Percentiles rank a stretch among this genome's conserved stretches.
Conservation (phyloP, 1,140 invertebrate species). For the Aphelinus certus region DNA sequence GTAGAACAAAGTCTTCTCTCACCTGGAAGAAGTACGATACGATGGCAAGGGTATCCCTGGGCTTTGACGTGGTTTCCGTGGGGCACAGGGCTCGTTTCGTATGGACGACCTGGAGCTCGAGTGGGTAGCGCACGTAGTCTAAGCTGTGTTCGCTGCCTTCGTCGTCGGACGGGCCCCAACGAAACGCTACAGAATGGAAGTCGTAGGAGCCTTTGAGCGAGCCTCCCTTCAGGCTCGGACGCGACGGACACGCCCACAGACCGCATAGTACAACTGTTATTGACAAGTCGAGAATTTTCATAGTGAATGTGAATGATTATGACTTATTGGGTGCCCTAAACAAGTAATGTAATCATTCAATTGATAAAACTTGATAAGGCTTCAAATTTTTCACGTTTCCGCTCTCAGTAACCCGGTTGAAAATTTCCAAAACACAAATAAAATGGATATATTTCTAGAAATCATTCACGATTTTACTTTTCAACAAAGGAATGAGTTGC, state of each 20-base stretch:
- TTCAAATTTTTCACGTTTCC: too few relatives aligned
- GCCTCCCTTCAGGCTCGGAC: conserved; percentile 65
- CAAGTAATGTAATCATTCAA: too few relatives aligned
- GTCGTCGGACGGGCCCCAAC: conserved; percentile 68
- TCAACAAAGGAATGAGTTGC: too few relatives aligned
- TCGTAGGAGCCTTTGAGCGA: conserved; percentile 63
- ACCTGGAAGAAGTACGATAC: conserved; percentile 65
- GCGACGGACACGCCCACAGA: conserved; percentile 40
- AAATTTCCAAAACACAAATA: too few relatives aligned
- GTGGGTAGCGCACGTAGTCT: conserved; percentile 64
- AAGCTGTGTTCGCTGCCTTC: conserved; percentile 71
- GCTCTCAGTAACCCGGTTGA: too few relatives aligned
- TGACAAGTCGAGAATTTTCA: too few relatives aligned
- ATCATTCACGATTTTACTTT: too few relatives aligned
- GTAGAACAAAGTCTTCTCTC: neutral
- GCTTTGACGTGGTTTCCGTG: neutral
- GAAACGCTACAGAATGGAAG: conserved; percentile 66
- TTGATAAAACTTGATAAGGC: too few relatives aligned
- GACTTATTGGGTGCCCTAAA: too few relatives aligned
- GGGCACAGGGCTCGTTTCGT: conserved; percentile 45
- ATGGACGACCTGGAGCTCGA: conserved; percentile 68
- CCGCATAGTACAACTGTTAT: conserved; percentile 46
- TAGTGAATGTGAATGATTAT: too few relatives aligned
- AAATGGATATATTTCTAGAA: too few relatives aligned
- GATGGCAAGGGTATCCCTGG: conserved; percentile 50